Conservation (phyloP, 2,113 vertebrate species). For the Neopipo cinnamomea region DNA sequence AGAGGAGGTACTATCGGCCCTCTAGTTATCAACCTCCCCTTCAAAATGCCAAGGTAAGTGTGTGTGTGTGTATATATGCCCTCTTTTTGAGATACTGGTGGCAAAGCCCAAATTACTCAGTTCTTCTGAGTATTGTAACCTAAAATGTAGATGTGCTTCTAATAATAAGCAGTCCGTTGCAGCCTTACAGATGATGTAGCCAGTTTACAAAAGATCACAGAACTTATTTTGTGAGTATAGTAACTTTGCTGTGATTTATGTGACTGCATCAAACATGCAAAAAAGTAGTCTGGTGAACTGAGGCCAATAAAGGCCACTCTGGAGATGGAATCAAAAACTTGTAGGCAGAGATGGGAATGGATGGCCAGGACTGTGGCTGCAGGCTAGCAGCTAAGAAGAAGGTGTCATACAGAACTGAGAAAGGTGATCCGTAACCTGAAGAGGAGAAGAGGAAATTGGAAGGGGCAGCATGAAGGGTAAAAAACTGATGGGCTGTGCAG, state of each 20-base stretch:
- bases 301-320: neutral
- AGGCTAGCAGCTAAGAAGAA: neutral
- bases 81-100: neutral
- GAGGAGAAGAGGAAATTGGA: neutral
- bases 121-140: neutral
- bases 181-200: neutral
- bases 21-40: conserved; percentile 93
- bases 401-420: neutral
- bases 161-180: neutral
- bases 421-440: neutral
- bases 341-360: neutral
- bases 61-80: neutral
- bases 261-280: neutral
- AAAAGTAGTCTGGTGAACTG: neutral
- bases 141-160: neutral
- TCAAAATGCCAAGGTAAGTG: conserved; percentile 88
- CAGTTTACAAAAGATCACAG: neutral
- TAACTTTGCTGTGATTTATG: neutral
- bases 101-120: neutral
- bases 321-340: neutral
- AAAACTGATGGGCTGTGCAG: neutral
- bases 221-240: neutral
- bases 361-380: neutral
- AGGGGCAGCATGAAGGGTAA: neutral
- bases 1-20: conserved; percentile 91